These are phyloP conservation scores for Tanytarsus gracilentus DNA, from an alignment of 2,888 invertebrate species.

Conservation along the genomic window DNA sequence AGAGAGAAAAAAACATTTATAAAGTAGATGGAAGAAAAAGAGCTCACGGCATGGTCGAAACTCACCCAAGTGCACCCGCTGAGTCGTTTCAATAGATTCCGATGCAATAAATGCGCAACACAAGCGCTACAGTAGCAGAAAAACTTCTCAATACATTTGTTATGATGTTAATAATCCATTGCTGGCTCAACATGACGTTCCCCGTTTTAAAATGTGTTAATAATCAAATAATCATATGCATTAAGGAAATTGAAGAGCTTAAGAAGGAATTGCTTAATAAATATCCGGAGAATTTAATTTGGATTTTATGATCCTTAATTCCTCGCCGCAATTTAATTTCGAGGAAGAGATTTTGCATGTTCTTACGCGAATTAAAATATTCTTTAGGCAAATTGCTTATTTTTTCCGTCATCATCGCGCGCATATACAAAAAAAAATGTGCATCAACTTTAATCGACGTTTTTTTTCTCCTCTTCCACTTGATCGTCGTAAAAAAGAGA, in stretches of 20 bases:
- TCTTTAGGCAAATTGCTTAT: not conserved
- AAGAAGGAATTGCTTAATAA: too few relatives aligned
- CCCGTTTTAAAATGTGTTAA: too few relatives aligned
- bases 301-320: not conserved
- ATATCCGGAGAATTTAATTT: not conserved
- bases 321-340: not conserved
- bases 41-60: conserved; percentile 16
- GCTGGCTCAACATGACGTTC: conserved; percentile 17
- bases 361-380: not conserved
- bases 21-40: too few relatives aligned
- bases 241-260: too few relatives aligned
- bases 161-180: conserved; percentile 22
- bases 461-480: not conserved
- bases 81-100: not conserved
- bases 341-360: not conserved
- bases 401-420: not conserved
- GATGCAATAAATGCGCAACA: conserved; percentile 28
- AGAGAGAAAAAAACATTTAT: too few relatives aligned
- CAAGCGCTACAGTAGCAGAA: conserved; percentile 12
- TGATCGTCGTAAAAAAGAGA: too few relatives aligned
- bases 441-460: not conserved
- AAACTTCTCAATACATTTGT: conserved; percentile 6
- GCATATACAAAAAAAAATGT: not conserved
- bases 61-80: conserved; percentile 1
- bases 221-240: too few relatives aligned